These are phyloP conservation scores for Dunckerocampus dactyliophorus DNA, from an alignment of 2,113 vertebrate genomes.

Conservation along the genomic window DNA sequence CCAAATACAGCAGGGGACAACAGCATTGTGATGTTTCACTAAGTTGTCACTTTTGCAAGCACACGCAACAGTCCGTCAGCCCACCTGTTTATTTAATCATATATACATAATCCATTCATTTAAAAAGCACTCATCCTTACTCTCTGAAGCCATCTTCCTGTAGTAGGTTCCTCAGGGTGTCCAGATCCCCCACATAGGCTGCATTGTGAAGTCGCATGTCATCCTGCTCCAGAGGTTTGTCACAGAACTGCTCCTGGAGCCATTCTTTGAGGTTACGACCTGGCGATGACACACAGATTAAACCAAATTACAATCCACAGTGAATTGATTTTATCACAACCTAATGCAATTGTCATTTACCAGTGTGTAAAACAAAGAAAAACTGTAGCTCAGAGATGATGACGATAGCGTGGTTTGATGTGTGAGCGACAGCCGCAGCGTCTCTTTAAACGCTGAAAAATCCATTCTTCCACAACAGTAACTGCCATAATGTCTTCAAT, in stretches of 20 bases:
- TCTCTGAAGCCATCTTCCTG: constrained; percentile 84
- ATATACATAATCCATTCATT: too few relatives aligned
- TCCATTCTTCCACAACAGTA: too few relatives aligned
- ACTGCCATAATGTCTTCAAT: too few relatives aligned
- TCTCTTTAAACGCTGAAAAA: too few relatives aligned
- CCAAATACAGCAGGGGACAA: too few relatives aligned
- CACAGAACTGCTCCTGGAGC: constrained; percentile 90
- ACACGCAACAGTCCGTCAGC: too few relatives aligned
- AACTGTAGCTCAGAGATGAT: too few relatives aligned
- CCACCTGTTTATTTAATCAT: too few relatives aligned
- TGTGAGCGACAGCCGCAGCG: too few relatives aligned
- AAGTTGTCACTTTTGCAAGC: too few relatives aligned
- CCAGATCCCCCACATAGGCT: constrained; percentile 86
- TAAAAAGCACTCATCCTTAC: constrained; percentile 55
- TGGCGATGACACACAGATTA: constrained; percentile 43
- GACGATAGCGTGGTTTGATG: too few relatives aligned
- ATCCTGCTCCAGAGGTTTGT: constrained; percentile 85
- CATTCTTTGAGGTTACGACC: constrained; percentile 91
- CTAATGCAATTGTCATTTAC: not conserved
- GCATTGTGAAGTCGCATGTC: constrained; percentile 89
- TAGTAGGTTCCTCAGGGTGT: constrained; percentile 81
- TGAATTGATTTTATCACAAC: not conserved
- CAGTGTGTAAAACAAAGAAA: not conserved
- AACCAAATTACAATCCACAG: not conserved
- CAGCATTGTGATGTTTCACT: too few relatives aligned